phyloP scores from a whole-genome alignment of 2,113 vertebrate genomes.

The Catharus bicknelli region DNA sequence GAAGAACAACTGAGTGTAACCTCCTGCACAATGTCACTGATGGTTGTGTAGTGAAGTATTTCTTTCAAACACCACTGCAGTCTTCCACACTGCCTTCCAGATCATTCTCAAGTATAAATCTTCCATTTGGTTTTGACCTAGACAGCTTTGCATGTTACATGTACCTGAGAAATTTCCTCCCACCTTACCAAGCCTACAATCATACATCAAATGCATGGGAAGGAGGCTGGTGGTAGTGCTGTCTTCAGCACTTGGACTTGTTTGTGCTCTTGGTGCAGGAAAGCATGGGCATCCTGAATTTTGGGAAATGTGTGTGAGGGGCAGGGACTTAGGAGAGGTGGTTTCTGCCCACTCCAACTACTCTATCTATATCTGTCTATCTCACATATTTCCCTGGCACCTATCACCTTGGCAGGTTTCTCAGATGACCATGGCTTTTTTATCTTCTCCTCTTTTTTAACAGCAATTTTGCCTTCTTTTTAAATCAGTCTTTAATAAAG shows the following conservation, averaged over 20 bases:
- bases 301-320: neutral
- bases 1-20: neutral
- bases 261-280: neutral
- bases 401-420: neutral
- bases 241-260: neutral
- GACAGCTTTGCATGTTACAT: neutral
- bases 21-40: neutral
- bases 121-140: neutral
- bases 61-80: neutral
- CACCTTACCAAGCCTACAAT: neutral
- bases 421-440: neutral
- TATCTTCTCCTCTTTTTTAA: constrained; percentile 18
- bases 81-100: neutral
- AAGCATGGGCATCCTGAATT: neutral
- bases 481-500: constrained; percentile 65
- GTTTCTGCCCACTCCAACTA: neutral
- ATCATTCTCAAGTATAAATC: neutral
- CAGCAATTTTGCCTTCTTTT: constrained; percentile 14
- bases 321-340: neutral
- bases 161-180: neutral
- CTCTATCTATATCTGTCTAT: neutral
- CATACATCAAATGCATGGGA: neutral
- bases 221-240: neutral
- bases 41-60: neutral
- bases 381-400: neutral